Percentiles rank a stretch among this genome's conserved stretches.
Evolutionary conservation across 1,140 invertebrate genomes (phyloP).

Genomic region (Zaprionus ornatus): DNA sequence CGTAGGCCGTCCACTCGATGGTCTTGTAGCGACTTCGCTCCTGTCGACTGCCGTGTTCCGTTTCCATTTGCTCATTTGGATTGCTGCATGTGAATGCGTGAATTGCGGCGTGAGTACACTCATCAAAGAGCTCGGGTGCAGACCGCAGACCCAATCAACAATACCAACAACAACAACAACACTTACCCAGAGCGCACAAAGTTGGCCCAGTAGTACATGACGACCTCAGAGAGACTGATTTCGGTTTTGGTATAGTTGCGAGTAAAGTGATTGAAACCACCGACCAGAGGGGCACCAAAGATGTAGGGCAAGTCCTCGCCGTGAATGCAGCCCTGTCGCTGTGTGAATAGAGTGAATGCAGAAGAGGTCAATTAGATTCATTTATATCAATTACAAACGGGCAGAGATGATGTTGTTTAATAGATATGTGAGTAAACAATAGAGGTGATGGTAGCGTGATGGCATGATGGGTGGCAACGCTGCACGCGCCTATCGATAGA

Average conservation of each 20-base stretch:
- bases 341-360: conserved; percentile 42
- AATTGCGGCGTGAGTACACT: conserved; percentile 2
- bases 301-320: conserved; percentile 97
- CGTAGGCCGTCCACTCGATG: conserved; percentile 95
- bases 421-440: no score
- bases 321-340: conserved; percentile 94
- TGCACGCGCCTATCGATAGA: no score
- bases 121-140: neutral
- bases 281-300: conserved; percentile 92
- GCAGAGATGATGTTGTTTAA: no score
- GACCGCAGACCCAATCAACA: conserved; percentile 38
- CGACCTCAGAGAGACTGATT: conserved; percentile 93
- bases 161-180: conserved; percentile 7
- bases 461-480: no score
- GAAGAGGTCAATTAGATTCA: conserved; percentile 8
- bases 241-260: conserved; percentile 96
- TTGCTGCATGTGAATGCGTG: conserved; percentile 86
- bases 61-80: conserved; percentile 92
- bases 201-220: conserved; percentile 98
- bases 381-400: neutral
- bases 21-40: conserved; percentile 92
- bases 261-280: conserved; percentile 92
- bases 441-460: no score
- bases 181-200: conserved; percentile 98
- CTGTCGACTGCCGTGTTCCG: conserved; percentile 87